A percentile compares a stretch with the other conserved stretches of the same genome.
phyloP scores from a whole-genome alignment of 2,797 vertebrate species.

The Chaetophractus vellerosus region DNA sequence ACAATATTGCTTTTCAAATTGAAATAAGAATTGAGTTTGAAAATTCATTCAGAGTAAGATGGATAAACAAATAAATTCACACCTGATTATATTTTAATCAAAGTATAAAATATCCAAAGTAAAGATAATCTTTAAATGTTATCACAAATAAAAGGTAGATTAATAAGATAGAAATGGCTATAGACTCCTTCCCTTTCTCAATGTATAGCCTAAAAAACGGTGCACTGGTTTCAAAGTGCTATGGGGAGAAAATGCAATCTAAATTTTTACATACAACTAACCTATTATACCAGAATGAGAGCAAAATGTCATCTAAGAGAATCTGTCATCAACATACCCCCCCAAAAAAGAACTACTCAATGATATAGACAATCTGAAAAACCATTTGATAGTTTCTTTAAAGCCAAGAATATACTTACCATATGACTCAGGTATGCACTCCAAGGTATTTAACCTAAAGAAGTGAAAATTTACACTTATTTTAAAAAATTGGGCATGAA shows the following conservation, averaged over 20 bases:
- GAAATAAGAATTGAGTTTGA: neutral
- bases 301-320: neutral
- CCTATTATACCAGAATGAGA: neutral
- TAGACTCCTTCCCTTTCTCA: neutral
- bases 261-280: neutral
- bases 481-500: too few relatives aligned
- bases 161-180: neutral
- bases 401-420: too few relatives aligned
- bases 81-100: neutral
- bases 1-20: neutral
- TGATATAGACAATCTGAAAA: neutral
- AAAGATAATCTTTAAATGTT: neutral
- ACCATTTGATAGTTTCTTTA: too few relatives aligned
- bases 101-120: neutral
- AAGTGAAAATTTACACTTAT: too few relatives aligned
- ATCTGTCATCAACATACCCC: neutral
- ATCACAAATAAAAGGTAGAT: neutral
- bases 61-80: neutral
- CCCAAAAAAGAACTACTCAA: neutral
- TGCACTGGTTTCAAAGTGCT: neutral
- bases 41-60: neutral
- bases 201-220: neutral
- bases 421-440: too few relatives aligned
- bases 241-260: neutral
- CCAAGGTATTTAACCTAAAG: too few relatives aligned